phyloP scores from a whole-genome alignment of 2,888 invertebrate genomes.

The Oegoconia quadripuncta region DNA sequence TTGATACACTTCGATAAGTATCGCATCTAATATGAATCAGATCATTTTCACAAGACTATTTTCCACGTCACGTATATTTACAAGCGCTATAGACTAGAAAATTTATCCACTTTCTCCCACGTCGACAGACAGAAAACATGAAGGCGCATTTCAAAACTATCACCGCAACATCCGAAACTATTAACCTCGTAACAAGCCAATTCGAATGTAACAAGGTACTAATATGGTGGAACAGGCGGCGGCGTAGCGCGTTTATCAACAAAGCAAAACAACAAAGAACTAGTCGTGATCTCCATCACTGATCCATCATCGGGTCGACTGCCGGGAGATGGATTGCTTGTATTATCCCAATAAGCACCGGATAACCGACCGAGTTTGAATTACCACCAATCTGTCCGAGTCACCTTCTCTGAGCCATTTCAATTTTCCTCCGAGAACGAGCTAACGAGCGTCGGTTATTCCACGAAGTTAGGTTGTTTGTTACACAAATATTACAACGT shows the following conservation, averaged over 20 bases:
- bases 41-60: slow-evolving; percentile 14
- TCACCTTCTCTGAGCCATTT: slow-evolving; percentile 45
- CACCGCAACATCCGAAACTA: slow-evolving; percentile 45
- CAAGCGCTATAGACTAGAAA: not conserved
- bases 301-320: slow-evolving; percentile 64
- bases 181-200: slow-evolving; percentile 59
- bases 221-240: slow-evolving; percentile 57
- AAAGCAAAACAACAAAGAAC: slow-evolving; percentile 66
- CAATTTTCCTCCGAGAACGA: slow-evolving; percentile 43
- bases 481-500: slow-evolving; percentile 35
- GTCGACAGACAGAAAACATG: not conserved
- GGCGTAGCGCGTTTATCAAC: slow-evolving; percentile 59
- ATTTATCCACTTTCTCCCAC: slow-evolving; percentile 1
- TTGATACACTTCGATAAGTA: slow-evolving; percentile 43
- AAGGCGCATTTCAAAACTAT: slow-evolving; percentile 37
- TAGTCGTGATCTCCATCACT: slow-evolving; percentile 71
- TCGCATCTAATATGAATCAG: slow-evolving; percentile 18
- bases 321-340: slow-evolving; percentile 65
- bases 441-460: slow-evolving; percentile 43
- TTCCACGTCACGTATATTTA: not conserved
- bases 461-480: slow-evolving; percentile 32
- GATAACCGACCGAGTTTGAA: slow-evolving; percentile 52
- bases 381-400: slow-evolving; percentile 63
- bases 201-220: slow-evolving; percentile 67
- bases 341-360: slow-evolving; percentile 67